A percentile compares a stretch with the other conserved stretches of the same genome.
These are phyloP conservation scores for Drosophila pseudotakahashii DNA, from an alignment of 2,888 invertebrate genomes.

Conservation along the genomic window DNA sequence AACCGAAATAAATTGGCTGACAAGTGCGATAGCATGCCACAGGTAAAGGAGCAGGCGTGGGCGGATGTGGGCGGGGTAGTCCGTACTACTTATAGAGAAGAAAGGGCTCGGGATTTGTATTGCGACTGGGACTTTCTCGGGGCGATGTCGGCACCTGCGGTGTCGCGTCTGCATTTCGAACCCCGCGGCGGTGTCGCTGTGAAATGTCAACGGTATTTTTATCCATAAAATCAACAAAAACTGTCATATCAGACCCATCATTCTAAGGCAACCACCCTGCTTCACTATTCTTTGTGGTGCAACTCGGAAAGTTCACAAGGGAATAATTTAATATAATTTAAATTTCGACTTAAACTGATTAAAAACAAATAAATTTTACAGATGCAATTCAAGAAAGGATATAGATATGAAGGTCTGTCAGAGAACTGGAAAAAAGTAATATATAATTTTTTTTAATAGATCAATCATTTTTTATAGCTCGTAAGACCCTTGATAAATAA, in stretches of 20 bases:
- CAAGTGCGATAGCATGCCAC: constrained; percentile 64
- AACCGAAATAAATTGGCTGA: constrained; percentile 69
- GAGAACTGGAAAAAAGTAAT: too few species aligned
- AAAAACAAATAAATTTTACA: too few species aligned
- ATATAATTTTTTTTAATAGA: too few species aligned
- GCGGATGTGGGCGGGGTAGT: constrained; percentile 7
- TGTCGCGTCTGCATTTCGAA: constrained; percentile 19
- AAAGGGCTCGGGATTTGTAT: constrained; percentile 18
- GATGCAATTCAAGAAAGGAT: too few species aligned
- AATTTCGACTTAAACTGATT: too few species aligned
- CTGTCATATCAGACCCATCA: constrained; percentile 37
- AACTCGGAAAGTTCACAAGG: background rate
- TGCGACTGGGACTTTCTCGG: constrained; percentile 26
- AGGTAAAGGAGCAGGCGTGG: constrained; percentile 28
- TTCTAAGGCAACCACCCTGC: background rate
- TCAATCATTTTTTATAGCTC: too few species aligned
- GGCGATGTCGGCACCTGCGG: constrained; percentile 27
- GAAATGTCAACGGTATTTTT: constrained; percentile 77
- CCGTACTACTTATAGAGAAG: background rate
- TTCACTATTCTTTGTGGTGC: constrained; percentile 7
- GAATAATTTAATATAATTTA: too few species aligned
- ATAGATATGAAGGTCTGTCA: too few species aligned
- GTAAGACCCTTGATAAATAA: too few species aligned
- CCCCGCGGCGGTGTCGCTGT: constrained; percentile 32
- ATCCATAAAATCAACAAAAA: constrained; percentile 56